phyloP scores from a whole-genome alignment of 2,888 invertebrate species.

The Heliconius hortense region DNA sequence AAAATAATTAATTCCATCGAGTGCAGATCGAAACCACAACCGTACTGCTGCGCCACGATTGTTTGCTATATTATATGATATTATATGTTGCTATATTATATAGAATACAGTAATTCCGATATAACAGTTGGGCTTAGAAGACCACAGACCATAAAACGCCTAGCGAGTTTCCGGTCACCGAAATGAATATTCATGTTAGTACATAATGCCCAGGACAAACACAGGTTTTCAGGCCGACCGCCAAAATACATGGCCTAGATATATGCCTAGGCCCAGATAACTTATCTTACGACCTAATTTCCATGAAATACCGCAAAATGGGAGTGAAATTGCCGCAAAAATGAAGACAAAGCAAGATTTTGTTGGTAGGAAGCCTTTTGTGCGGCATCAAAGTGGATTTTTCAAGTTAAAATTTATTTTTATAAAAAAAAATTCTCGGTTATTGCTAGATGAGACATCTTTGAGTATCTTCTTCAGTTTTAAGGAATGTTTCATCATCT shows the following conservation, averaged over 20 bases:
- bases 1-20: no score
- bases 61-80: not conserved
- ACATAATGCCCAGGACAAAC: conserved; percentile 39
- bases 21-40: no score
- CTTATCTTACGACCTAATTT: conserved; percentile 36
- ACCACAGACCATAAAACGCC: conserved; percentile 28
- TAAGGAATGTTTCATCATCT: no score
- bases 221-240: conserved; percentile 42
- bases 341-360: conserved; percentile 24
- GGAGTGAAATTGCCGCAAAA: conserved; percentile 22
- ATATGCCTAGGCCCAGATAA: conserved; percentile 37
- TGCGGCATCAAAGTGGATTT: conserved; percentile 9
- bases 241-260: conserved; percentile 43
- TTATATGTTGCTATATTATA: not conserved
- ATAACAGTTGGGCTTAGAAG: conserved; percentile 28
- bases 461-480: no score
- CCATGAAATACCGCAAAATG: conserved; percentile 21
- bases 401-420: conserved; percentile 2
- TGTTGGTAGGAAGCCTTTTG: conserved; percentile 7
- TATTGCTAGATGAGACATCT: not conserved
- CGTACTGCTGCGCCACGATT: not conserved
- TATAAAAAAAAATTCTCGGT: not conserved
- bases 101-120: conserved; percentile 1
- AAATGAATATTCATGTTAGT: conserved; percentile 41
- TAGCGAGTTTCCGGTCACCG: conserved; percentile 31